Percentiles rank a stretch among this genome's conserved stretches.
These are phyloP conservation scores for Pilophorus perplexus DNA, from an alignment of 2,888 invertebrate genomes.

Conservation along the genomic window DNA sequence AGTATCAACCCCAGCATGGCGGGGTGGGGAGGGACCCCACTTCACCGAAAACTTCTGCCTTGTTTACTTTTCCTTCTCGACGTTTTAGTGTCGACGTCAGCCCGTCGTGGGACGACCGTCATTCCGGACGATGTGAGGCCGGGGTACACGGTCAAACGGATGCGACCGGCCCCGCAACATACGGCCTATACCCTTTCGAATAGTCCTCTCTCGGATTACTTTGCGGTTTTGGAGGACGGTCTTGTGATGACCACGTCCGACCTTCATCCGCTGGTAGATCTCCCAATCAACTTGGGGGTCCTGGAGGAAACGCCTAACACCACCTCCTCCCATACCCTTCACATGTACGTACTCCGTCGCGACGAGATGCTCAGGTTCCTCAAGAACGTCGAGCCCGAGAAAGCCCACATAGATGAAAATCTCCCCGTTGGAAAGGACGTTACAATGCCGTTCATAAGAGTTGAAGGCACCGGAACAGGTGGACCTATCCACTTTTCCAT, in stretches of 20 bases:
- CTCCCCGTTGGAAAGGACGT: constrained; percentile 69
- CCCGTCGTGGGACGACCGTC: constrained; percentile 56
- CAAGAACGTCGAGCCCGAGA: not conserved
- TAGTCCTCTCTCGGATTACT: constrained; percentile 78
- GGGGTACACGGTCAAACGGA: constrained; percentile 81
- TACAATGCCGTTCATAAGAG: constrained; percentile 69
- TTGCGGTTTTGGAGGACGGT: constrained; percentile 82
- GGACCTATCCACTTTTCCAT: constrained; percentile 79
- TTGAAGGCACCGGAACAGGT: constrained; percentile 57
- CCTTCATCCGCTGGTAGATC: constrained; percentile 74
- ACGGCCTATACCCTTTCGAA: constrained; percentile 64
- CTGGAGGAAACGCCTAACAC: constrained; percentile 77
- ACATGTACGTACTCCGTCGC: constrained; percentile 79
- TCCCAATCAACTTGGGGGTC: constrained; percentile 76
- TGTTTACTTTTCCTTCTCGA: constrained; percentile 16
- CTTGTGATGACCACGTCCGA: constrained; percentile 88
- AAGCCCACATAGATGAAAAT: constrained; percentile 69
- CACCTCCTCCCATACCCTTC: constrained; percentile 75
- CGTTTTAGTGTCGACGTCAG: not conserved
- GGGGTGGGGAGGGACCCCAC: constrained; percentile 33
- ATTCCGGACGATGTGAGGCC: constrained; percentile 88
- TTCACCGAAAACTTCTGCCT: constrained; percentile 10
- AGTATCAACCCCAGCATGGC: constrained; percentile 18
- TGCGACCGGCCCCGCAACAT: constrained; percentile 53
- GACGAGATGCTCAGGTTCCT: constrained; percentile 72